Evolutionary conservation across 2,797 vertebrate species (phyloP), one percentile per base, ranked within the genome.

Genomic region (Cynodonichthys magdalenae): DNA sequence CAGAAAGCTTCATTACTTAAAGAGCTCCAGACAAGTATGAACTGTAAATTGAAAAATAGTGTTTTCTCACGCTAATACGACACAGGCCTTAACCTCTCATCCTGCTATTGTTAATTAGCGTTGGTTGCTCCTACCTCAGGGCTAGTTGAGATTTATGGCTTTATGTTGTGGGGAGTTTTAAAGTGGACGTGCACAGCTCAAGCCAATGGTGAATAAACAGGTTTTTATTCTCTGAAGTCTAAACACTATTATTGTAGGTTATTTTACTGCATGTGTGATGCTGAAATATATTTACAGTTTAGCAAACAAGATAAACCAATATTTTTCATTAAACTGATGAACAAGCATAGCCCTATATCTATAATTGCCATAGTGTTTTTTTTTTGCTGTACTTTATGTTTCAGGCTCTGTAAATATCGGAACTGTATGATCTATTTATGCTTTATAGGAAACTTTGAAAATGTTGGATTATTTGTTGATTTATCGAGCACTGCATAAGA

Each of bases 41-140:
- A 59, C 55, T 59, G 55, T 83, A 87, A 82, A 86, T 92, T 92
- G 88, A 91, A 90, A 89, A 90, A 91, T 89, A 53, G 85, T 87
- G 85, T 92, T 93, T 93, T 91, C 90, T 90, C 89, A 90, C 72
- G 75, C 81, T 93, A 89, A 93, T 91, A 86, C 85, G 88, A 90
- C 88, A 77, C 66, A 71, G 83, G 90, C 88, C 82, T 79, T 90
- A 91, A 93, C 92, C 93, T 87, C 83, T 89, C 78, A 87, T 91
- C 88, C 71, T 27, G 65, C 85, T 89, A 69, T 86, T 84, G 90
- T 90, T 92, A 93, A 93, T 94, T 94, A 93, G 88, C 80, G 86
- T 75, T 86, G 84, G 74, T 86, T 81, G 73, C 76, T 90, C 79
- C 71, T 89, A 90, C 86, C 93, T 90, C 86, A 83, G 90, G 92